phyloP scores from a whole-genome alignment of 2,888 invertebrate species.

The Cenopis cana region DNA sequence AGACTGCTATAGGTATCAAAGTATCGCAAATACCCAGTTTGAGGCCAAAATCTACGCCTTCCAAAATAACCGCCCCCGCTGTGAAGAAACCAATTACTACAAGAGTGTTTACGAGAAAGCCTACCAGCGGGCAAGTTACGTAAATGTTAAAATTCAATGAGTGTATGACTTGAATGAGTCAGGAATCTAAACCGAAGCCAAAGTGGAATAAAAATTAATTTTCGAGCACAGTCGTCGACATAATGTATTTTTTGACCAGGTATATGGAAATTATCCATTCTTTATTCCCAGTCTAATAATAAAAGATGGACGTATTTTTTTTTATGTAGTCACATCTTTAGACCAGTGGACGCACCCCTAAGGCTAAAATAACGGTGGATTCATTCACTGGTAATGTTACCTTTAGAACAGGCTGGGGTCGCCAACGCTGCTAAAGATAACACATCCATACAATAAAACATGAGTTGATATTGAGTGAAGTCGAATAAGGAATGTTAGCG shows the following conservation, averaged over 20 bases:
- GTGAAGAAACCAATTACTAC: conserved; percentile 62
- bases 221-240: not conserved
- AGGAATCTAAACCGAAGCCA: not conserved
- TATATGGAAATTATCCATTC: not conserved
- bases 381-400: not conserved
- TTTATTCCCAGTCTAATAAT: not conserved
- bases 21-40: conserved; percentile 78
- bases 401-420: not conserved
- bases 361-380: not conserved
- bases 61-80: conserved; percentile 53
- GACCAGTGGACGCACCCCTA: not conserved
- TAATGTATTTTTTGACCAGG: not conserved
- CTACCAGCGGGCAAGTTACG: conserved; percentile 62
- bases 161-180: not conserved
- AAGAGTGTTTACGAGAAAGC: conserved; percentile 68
- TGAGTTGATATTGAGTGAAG: not conserved
- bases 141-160: conserved; percentile 43
- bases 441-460: not conserved
- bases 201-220: not conserved
- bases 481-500: conserved; percentile 12
- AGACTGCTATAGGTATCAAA: conserved; percentile 77
- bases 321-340: not conserved
- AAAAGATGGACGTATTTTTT: not conserved
- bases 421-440: not conserved
- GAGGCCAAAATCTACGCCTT: conserved; percentile 64